These are phyloP conservation scores for Tapirus terrestris DNA, from an alignment of 2,113 vertebrate species.

Conservation along the genomic window DNA sequence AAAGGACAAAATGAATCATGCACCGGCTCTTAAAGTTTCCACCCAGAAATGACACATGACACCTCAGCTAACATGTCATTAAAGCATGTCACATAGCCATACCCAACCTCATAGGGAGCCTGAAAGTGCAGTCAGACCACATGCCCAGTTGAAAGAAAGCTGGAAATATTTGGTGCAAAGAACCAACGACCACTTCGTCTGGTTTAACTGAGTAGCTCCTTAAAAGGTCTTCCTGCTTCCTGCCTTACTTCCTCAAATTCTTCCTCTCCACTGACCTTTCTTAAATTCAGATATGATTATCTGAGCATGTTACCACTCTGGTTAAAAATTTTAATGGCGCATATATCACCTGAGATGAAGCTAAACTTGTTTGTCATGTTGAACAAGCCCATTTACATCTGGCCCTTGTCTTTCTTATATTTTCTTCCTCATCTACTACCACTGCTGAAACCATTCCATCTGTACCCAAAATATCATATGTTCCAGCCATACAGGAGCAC, in stretches of 20 bases:
- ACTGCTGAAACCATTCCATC: not conserved
- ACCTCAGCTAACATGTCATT: not conserved
- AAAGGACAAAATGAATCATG: not conserved
- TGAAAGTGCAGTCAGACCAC: accelerated
- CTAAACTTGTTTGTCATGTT: not conserved
- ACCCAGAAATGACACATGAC: not conserved
- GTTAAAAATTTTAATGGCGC: not conserved
- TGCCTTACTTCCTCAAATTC: not conserved
- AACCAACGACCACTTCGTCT: not conserved
- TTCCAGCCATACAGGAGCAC: not conserved
- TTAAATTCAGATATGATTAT: not conserved
- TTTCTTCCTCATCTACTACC: not conserved
- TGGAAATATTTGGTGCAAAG: not conserved
- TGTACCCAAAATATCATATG: not conserved
- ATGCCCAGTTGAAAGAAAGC: not conserved
- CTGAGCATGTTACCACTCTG: not conserved
- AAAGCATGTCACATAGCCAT: not conserved
- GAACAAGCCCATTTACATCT: not conserved
- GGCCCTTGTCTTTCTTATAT: not conserved
- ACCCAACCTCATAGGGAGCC: not conserved
- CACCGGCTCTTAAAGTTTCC: not conserved
- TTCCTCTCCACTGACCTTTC: not conserved
- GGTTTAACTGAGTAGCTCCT: not conserved
- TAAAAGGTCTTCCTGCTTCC: not conserved
- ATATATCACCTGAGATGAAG: not conserved